phyloP scores from a whole-genome alignment of 2,888 invertebrate species.

The Alloplasta piceator region DNA sequence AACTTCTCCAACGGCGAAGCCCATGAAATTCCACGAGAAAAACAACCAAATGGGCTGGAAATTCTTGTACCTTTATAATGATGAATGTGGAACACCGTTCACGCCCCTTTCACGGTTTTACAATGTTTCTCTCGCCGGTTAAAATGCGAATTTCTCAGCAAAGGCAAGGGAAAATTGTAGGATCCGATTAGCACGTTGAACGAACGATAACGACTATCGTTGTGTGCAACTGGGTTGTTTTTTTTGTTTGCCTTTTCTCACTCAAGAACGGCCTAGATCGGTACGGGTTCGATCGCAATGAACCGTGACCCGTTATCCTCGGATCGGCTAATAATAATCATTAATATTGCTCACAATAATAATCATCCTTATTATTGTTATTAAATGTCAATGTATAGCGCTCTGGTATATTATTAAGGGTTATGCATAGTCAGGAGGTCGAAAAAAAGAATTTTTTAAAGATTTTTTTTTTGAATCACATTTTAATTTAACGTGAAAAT shows the following conservation, averaged over 20 bases:
- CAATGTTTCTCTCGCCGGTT: conserved; percentile 10
- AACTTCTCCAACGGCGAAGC: too few species aligned
- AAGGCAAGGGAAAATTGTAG: conserved; percentile 20
- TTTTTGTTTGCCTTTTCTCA: conserved; percentile 22
- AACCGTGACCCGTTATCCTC: conserved; percentile 63
- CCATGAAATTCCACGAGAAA: not conserved
- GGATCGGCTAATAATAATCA: conserved; percentile 48
- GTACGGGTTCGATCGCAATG: conserved; percentile 57
- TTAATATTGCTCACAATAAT: conserved; percentile 37
- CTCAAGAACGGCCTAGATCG: conserved; percentile 56
- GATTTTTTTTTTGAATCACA: too few species aligned
- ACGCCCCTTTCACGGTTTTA: conserved; percentile 15
- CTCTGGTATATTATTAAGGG: too few species aligned
- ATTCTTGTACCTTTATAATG: too few species aligned
- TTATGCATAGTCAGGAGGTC: too few species aligned
- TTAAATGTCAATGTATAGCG: too few species aligned
- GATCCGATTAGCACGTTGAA: conserved; percentile 55
- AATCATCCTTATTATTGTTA: conserved; percentile 35
- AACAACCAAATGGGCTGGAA: not conserved
- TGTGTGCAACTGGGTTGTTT: conserved; percentile 28
- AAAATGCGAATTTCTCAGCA: conserved; percentile 19
- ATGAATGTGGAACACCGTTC: conserved; percentile 39
- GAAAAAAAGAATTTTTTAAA: too few species aligned
- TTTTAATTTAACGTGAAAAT: too few species aligned
- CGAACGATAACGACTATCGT: conserved; percentile 57